phyloP scores from a whole-genome alignment of 2,797 vertebrate species.

The Mormyrops boulengeri region DNA sequence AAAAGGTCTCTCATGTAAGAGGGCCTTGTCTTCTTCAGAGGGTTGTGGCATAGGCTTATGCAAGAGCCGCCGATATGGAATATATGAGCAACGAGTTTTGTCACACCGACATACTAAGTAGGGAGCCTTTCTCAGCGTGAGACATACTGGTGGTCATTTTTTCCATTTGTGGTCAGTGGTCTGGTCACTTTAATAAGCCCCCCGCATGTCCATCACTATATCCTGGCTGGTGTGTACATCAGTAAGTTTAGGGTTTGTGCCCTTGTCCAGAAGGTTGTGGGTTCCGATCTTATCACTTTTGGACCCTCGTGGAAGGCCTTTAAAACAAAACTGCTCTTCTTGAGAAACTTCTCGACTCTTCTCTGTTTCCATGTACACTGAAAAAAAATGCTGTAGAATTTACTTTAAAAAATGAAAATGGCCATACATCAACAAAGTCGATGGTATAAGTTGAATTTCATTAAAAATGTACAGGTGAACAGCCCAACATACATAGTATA shows the following conservation, averaged over 20 bases:
- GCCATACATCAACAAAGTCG: too few relatives aligned
- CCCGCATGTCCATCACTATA: background rate
- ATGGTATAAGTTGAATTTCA: background rate
- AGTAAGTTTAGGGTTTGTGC: background rate
- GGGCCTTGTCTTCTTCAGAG: background rate
- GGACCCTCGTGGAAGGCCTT: background rate
- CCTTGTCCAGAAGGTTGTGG: background rate
- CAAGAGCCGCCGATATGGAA: background rate
- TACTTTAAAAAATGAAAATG: background rate
- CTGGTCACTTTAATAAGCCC: background rate
- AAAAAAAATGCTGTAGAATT: background rate
- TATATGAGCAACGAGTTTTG: background rate
- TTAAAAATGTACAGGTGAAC: background rate
- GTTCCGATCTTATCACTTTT: background rate
- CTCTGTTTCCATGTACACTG: background rate
- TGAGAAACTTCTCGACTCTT: background rate
- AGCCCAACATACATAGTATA: too few relatives aligned
- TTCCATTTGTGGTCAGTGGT: background rate
- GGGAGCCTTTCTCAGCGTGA: background rate
- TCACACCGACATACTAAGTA: background rate
- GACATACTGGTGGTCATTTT: background rate
- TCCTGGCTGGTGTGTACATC: background rate
- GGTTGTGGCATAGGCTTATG: background rate
- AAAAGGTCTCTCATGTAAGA: background rate
- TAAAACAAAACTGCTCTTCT: background rate